Evolutionary conservation across 2,888 invertebrate genomes (phyloP), one percentile per base, ranked within the genome.

Genomic region (Drosophila peninsularis): DNA sequence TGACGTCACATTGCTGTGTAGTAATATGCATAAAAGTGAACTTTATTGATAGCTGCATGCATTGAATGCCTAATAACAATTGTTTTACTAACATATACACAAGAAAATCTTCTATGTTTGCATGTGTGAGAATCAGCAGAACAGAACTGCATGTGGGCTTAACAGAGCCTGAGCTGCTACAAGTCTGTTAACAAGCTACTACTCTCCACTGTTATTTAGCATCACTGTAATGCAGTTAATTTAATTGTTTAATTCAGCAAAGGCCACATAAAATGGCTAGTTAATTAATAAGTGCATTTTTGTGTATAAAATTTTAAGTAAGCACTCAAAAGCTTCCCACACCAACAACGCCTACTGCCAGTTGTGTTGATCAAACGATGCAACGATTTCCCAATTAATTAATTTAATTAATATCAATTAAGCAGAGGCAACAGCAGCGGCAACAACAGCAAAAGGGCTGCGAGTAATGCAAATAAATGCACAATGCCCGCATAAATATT

Each of bases 341-440:
- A 14, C 1, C 32, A 32, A 14, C 17, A 21, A 45, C 27, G 45
- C 2, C 5, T n/a, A 2, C 24, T 9, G n/a, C 30, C 32, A 36
- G 21, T 11, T 9, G 24, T 42, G 68, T 66, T 74, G 62, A 62
- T 74, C 57, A 58, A 66, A 61, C 70, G 67, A 45, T 57, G 62
- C 11, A 72, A 56, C 67, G 76, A 67, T 77, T 77, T 85, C 70
- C 64, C 78, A 85, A 88, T 85, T 83, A 88, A 83, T 83, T 88
- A 55, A 74, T 65, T 83, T 73, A 86, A 88, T 84, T 78, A 84
- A 84, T 80, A 83, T 83, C 87, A 80, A 83, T 83, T 86, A 53
- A 54, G 49, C 52, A 55, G 27, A 53, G 50, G 49, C 52, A 55
- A n/a, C 27, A 3, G 17, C 2, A 50, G n/a, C 41, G 41, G 32